Percentiles rank a stretch among this genome's conserved stretches.
Conservation (phyloP, 2,888 invertebrate species). For the Drosophila suboccidentalis region DNA sequence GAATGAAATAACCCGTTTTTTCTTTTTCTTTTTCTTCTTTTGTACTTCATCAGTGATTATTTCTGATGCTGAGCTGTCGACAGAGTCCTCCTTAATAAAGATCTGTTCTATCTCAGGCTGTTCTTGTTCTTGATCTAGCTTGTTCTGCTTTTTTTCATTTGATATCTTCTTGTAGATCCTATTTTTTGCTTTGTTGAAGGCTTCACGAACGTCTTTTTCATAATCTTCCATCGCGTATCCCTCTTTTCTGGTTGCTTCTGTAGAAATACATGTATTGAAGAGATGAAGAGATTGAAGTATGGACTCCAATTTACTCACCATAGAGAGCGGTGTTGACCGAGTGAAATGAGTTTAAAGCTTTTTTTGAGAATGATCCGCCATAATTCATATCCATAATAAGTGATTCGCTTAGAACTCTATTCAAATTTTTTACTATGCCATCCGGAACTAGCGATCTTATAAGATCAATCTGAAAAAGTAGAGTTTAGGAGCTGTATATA, state of each 20-base stretch:
- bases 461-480: background rate
- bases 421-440: background rate
- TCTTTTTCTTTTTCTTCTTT: background rate
- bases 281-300: background rate
- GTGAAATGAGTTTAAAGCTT: background rate
- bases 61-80: background rate
- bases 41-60: background rate
- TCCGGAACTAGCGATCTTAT: background rate
- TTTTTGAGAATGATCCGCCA: background rate
- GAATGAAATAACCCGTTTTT: no score
- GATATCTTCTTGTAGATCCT: background rate
- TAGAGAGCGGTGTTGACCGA: background rate
- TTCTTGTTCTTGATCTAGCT: background rate
- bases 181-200: background rate
- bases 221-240: slow-evolving; percentile 1
- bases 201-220: background rate
- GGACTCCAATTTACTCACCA: background rate
- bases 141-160: background rate
- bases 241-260: background rate
- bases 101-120: background rate
- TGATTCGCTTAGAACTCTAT: background rate
- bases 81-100: background rate
- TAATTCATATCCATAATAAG: slow-evolving; percentile 2
- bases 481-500: background rate
- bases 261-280: background rate